These are phyloP conservation scores for Furcula furcula DNA, from an alignment of 2,888 invertebrate species.

Conservation along the genomic window DNA sequence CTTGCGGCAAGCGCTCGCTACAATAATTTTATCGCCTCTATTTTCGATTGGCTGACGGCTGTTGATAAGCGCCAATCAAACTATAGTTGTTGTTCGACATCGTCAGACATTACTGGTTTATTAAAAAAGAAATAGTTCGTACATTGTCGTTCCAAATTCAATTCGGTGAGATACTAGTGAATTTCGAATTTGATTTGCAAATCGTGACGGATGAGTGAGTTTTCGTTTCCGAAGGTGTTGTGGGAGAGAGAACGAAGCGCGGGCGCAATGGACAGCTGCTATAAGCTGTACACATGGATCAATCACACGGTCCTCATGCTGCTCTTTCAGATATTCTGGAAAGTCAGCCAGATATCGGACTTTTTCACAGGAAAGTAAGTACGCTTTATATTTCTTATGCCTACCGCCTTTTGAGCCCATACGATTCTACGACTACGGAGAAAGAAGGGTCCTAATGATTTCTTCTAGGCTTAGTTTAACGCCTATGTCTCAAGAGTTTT, in stretches of 20 bases:
- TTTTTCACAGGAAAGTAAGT: slow-evolving; percentile 74
- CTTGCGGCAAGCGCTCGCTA: slow-evolving; percentile 17
- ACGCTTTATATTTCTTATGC: too few species aligned
- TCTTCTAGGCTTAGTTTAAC: too few species aligned
- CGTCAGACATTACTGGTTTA: slow-evolving; percentile 40
- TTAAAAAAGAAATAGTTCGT: too few species aligned
- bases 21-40: slow-evolving; percentile 38
- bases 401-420: background rate
- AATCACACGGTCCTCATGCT: slow-evolving; percentile 73
- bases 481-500: too few species aligned
- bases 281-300: slow-evolving; percentile 74
- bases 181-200: slow-evolving; percentile 44
- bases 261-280: slow-evolving; percentile 71
- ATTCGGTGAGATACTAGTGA: slow-evolving; percentile 4
- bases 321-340: slow-evolving; percentile 75
- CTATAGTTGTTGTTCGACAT: slow-evolving; percentile 41
- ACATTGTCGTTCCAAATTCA: slow-evolving; percentile 1
- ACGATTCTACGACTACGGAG: too few species aligned
- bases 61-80: slow-evolving; percentile 51
- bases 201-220: slow-evolving; percentile 73
- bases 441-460: too few species aligned
- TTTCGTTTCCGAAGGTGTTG: slow-evolving; percentile 62
- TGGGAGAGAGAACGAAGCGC: slow-evolving; percentile 56
- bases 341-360: slow-evolving; percentile 74
- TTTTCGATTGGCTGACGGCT: slow-evolving; percentile 53